Evolutionary conservation across 2,113 vertebrate genomes (phyloP), one percentile per base, ranked within the genome.

Genomic region (Addax nasomaculatus): DNA sequence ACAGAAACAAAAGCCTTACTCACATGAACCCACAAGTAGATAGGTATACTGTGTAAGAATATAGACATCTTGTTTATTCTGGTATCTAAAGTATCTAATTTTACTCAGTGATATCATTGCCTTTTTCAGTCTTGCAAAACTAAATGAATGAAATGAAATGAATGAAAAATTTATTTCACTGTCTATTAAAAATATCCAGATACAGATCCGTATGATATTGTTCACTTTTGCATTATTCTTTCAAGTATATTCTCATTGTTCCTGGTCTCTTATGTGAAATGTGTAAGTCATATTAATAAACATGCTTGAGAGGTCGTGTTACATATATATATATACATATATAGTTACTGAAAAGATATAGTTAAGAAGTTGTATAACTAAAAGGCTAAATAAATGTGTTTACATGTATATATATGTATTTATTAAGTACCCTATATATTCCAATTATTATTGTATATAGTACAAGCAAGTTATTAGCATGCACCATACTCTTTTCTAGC

Each of bases 371-470:
- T 93, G 73, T 29, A 43, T 90, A 88, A 86, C 57, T 89, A 55
- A 90, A 70, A 90, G 27, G 43, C 64, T 84, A 78, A 73, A 16
- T 90, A 29, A 78, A 51, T 79, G 13, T 51, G 64, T 64, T 92
- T 23, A 17, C 47, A n/a, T 95, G 10, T 88, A 55, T 93, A 39
- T 84, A n/a, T 89, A 55, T 81, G 7, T 47, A 45, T 57, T 27
- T 92, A 9, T 93, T 76, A 95, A 93, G n/a, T 58, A 45, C 73
- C 7, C 95, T 86, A 88, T 60, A 73, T 83, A 92, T 88, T 84
- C n/a, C 91, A 39, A 88, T 93, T 92, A 73, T 81, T 5, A 49
- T 91, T 95, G 7, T 80, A n/a, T 86, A 16, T 62, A 45, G 15
- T 83, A 47, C 8, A 93, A 86, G 19, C 92, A 85, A 89, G 87